phyloP scores from a whole-genome alignment of 2,113 vertebrate species.

The Bubalus kerabau region DNA sequence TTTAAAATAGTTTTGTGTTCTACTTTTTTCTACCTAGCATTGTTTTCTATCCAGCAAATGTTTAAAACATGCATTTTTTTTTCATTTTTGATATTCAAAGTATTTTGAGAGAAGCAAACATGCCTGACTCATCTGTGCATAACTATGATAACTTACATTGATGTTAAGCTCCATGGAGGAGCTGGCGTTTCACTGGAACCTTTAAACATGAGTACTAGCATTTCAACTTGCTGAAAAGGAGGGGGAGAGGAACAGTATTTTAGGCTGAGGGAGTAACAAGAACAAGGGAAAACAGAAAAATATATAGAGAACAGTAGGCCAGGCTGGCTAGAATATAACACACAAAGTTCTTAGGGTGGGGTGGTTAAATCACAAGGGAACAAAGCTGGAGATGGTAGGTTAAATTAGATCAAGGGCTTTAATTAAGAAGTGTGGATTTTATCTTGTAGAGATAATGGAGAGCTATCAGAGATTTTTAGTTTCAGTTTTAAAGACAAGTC shows the following conservation, averaged over 20 bases:
- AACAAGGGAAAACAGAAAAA: conserved; percentile 5
- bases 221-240: not conserved
- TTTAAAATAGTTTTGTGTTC: not conserved
- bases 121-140: not conserved
- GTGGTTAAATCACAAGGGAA: not conserved
- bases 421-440: not conserved
- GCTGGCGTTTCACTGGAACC: not conserved
- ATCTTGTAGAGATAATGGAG: not conserved
- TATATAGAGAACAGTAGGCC: not conserved
- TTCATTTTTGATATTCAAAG: not conserved
- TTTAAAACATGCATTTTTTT: not conserved
- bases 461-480: not conserved
- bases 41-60: not conserved
- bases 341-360: not conserved
- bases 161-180: not conserved
- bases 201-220: not conserved
- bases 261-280: not conserved
- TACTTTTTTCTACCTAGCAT: not conserved
- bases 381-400: not conserved
- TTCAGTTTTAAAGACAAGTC: not conserved
- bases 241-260: not conserved
- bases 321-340: not conserved
- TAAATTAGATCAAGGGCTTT: not conserved
- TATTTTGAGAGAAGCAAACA: not conserved
- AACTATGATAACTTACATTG: not conserved